Percentiles rank a stretch among this genome's conserved stretches.
Conservation (phyloP, 2,888 invertebrate species). For the Hirtodrosophila duncani region DNA sequence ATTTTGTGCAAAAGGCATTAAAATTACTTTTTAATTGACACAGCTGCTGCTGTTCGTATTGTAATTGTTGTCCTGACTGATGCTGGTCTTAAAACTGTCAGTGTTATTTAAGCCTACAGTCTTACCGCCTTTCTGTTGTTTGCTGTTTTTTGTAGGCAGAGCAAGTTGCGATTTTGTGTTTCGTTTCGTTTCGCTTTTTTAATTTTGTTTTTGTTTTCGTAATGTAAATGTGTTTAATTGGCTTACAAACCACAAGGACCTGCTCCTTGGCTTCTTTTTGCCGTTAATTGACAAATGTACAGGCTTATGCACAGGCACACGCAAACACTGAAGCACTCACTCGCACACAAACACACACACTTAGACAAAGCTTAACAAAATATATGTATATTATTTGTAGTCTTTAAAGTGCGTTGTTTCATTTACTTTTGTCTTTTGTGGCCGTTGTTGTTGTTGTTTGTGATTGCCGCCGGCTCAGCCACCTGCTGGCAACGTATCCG, state of each 20-base stretch:
- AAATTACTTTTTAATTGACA: slow-evolving; percentile 64
- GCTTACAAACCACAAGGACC: slow-evolving; percentile 52
- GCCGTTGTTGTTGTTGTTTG: slow-evolving; percentile 5
- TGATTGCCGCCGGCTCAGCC: slow-evolving; percentile 50
- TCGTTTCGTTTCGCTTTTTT: slow-evolving; percentile 31
- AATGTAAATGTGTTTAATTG: slow-evolving; percentile 56
- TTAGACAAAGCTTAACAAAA: slow-evolving; percentile 3
- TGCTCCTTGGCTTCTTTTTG: slow-evolving; percentile 10
- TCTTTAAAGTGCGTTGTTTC: slow-evolving; percentile 32
- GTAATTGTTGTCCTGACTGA: slow-evolving; percentile 6
- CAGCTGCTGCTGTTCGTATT: slow-evolving; percentile 39
- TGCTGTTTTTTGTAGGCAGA: slow-evolving; percentile 11
- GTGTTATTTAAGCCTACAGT: slow-evolving; percentile 65
- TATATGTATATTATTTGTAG: background rate
- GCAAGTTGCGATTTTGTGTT: slow-evolving; percentile 40
- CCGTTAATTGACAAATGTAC: slow-evolving; percentile 18
- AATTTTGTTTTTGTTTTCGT: slow-evolving; percentile 4
- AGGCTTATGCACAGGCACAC: background rate
- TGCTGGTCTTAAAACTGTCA: slow-evolving; percentile 25
- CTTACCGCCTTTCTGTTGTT: too few species aligned
- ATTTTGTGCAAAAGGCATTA: slow-evolving; percentile 47
- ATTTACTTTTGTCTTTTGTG: slow-evolving; percentile 52
- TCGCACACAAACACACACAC: slow-evolving; percentile 12
- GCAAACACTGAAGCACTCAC: slow-evolving; percentile 9
- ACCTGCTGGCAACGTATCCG: slow-evolving; percentile 44